These are phyloP conservation scores for Rousettus madagascariensis DNA, from an alignment of 2,797 vertebrate genomes.

Conservation along the genomic window DNA sequence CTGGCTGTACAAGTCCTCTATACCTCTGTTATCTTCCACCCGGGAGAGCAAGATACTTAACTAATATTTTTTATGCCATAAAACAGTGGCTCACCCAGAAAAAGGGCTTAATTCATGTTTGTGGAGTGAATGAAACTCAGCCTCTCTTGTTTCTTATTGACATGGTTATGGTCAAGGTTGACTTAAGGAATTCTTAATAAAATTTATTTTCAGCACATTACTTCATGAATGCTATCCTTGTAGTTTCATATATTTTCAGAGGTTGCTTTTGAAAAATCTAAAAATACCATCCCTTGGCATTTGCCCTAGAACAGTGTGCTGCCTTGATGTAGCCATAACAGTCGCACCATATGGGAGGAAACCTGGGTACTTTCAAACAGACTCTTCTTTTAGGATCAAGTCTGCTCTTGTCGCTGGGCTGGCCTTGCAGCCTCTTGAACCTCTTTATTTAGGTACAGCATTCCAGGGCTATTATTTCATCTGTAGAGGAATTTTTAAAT, in stretches of 20 bases:
- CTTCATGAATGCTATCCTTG: conserved; percentile 77
- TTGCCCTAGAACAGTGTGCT: conserved; percentile 52
- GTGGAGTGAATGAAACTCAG: conserved; percentile 33
- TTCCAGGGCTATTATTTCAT: conserved; percentile 52
- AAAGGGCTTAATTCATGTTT: conserved; percentile 17
- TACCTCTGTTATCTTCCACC: neutral
- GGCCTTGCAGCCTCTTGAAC: neutral
- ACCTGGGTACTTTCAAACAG: conserved; percentile 41
- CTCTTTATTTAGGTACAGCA: conserved; percentile 13
- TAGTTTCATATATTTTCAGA: conserved; percentile 67
- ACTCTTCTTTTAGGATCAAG: conserved; percentile 51
- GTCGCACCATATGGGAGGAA: conserved; percentile 40
- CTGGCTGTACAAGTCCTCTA: neutral
- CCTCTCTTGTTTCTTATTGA: neutral
- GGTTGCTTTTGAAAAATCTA: conserved; percentile 64
- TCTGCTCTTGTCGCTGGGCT: neutral
- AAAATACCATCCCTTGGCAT: conserved; percentile 64
- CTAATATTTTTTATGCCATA: neutral
- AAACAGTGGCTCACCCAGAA: neutral
- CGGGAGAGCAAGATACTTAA: neutral
- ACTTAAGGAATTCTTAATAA: conserved; percentile 65
- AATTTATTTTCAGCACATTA: conserved; percentile 72
- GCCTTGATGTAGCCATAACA: conserved; percentile 21
- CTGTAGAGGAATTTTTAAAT: neutral
- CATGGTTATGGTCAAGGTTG: conserved; percentile 9